Base-by-base conservation (phyloP, 2,797 vertebrate species). In the Buphagus erythrorhynchus region DNA sequence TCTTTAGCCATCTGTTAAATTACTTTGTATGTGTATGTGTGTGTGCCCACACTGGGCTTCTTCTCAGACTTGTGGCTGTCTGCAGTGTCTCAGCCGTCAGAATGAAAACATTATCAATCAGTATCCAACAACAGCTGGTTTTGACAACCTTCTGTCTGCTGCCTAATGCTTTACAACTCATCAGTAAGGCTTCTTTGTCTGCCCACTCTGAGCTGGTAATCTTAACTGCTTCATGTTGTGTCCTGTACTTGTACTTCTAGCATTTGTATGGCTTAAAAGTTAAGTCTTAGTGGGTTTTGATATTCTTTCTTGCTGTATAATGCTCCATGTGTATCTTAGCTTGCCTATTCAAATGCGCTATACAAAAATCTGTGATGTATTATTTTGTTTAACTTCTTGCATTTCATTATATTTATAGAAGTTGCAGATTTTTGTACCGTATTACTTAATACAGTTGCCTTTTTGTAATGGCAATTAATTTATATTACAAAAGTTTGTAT, bases 81-180 rank as follows among this genome's bases (percentile, higher is more conserved):
- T 98, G 98, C 95, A 88, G 94, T 79, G 97, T 98, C 97, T 97
- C 98, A 98, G 97, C 98, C 95, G 96, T 97, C 98, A 98, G 97
- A 99, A 98, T 98, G 98, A 98, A 99, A 99, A 99, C 99, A 99
- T 98, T 98, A 99, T 99, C 99, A 99, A 99, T 99, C 99, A 99
- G 98, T 98, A 98, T 92, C 98, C 97, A 98, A 90, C 98, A 99
- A 98, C 99, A 99, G 99, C 99, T 99, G 99, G 98, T 98, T 98
- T 98, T 99, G 99, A 99, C 99, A 99, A 98, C 98, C 98, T 98
- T 98, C 98, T 99, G 99, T 99, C 99, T 98, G 98, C 98, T 98
- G 98, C 98, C 98, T 99, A 98, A 99, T 98, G 98, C 99, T 98
- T 99, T 99, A 98, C 99, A 99, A 99, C 98, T 88, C 98, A 98